Evolutionary conservation across 2,888 invertebrate genomes (phyloP).

Genomic region (Limulus polyphemus): DNA sequence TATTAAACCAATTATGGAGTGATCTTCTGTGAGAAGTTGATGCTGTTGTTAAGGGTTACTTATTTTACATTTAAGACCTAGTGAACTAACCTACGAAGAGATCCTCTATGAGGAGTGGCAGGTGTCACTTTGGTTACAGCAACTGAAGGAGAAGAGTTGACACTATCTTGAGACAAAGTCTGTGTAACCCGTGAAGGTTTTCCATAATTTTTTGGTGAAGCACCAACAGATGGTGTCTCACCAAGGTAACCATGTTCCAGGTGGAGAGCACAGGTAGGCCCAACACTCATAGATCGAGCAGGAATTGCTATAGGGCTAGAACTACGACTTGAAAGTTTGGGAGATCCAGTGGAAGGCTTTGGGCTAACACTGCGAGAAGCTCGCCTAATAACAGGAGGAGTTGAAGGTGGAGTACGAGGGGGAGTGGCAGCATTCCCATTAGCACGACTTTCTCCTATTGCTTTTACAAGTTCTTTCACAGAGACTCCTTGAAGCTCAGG

Average conservation of each 20-base stretch:
- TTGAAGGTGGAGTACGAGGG: constrained; percentile 50
- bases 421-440: constrained; percentile 65
- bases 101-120: background rate
- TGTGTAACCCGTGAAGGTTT: too few relatives aligned
- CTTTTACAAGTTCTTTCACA: constrained; percentile 58
- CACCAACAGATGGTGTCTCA: too few relatives aligned
- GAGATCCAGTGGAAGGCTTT: constrained; percentile 26
- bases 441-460: constrained; percentile 58
- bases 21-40: background rate
- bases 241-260: too few relatives aligned
- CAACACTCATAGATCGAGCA: constrained; percentile 8
- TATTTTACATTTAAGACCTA: too few relatives aligned
- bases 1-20: too few relatives aligned
- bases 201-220: too few relatives aligned
- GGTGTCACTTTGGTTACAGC: constrained; percentile 8
- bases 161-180: too few relatives aligned
- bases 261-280: background rate
- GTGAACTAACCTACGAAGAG: too few relatives aligned
- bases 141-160: constrained; percentile 7
- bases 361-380: constrained; percentile 31
- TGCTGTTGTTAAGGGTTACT: too few relatives aligned
- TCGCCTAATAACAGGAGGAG: constrained; percentile 34
- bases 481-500: constrained; percentile 51
- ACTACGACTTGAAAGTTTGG: constrained; percentile 20
- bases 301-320: constrained; percentile 29